These are phyloP conservation scores for Leptinotarsa haldemani DNA, from an alignment of 2,888 invertebrate genomes.

Conservation along the genomic window DNA sequence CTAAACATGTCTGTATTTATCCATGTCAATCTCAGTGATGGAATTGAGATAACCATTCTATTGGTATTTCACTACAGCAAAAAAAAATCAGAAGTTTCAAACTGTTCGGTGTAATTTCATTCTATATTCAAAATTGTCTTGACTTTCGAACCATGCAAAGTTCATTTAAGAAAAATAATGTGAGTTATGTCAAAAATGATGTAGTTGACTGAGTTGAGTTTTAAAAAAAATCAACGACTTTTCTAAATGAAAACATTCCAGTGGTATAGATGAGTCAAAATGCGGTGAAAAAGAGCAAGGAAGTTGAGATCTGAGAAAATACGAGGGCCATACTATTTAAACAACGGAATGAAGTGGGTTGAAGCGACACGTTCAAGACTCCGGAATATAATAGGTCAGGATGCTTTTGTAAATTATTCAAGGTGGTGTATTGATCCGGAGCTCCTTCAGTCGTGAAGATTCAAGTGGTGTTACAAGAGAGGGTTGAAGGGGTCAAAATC, in stretches of 20 bases:
- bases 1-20: too few relatives aligned
- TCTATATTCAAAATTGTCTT: too few relatives aligned
- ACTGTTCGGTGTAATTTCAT: too few relatives aligned
- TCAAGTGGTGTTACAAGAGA: conserved; percentile 18
- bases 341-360: conserved; percentile 56
- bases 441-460: conserved; percentile 57
- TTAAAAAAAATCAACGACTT: background rate
- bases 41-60: too few relatives aligned
- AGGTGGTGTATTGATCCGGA: conserved; percentile 65
- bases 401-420: conserved; percentile 66
- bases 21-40: too few relatives aligned
- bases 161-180: too few relatives aligned
- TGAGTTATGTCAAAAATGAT: background rate
- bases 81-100: too few relatives aligned
- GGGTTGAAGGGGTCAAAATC: conserved; percentile 5
- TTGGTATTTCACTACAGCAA: too few relatives aligned
- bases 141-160: too few relatives aligned
- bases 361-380: conserved; percentile 56
- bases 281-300: conserved; percentile 44
- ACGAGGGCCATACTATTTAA: conserved; percentile 55
- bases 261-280: conserved; percentile 23
- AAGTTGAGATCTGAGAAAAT: conserved; percentile 31
- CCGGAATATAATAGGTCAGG: conserved; percentile 62
- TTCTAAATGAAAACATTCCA: background rate
- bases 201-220: background rate